A percentile compares a stretch with the other conserved stretches of the same genome.
These are phyloP conservation scores for Romanogobio albipinnatus DNA, from an alignment of 2,113 vertebrate species.

Conservation along the genomic window DNA sequence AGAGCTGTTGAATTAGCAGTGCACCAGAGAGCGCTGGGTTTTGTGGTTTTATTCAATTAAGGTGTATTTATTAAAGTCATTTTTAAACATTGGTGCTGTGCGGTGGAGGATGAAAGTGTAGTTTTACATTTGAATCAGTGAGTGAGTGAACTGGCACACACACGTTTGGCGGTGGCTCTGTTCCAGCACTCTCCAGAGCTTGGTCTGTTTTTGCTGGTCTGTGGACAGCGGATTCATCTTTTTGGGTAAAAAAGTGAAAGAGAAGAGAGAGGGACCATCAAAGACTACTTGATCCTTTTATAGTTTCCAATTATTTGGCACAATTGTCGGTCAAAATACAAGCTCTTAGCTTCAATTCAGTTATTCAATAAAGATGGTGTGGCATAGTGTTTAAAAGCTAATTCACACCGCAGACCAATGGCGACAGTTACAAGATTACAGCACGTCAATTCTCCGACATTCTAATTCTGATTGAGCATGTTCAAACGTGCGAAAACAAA, in stretches of 20 bases:
- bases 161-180: background rate
- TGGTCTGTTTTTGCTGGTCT: conserved; percentile 67
- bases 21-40: conserved; percentile 27
- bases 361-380: background rate
- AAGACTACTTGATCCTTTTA: background rate
- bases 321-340: conserved; percentile 34
- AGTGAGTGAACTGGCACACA: conserved; percentile 8
- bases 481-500: too few species aligned
- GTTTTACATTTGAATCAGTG: conserved; percentile 16
- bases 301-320: background rate
- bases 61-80: conserved; percentile 67
- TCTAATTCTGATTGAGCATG: too few species aligned
- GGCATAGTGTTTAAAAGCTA: too few species aligned
- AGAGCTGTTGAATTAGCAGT: conserved; percentile 40
- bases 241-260: background rate
- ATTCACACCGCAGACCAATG: too few species aligned
- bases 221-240: conserved; percentile 45
- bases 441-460: too few species aligned
- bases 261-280: background rate
- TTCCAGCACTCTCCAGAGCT: conserved; percentile 19
- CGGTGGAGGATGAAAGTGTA: conserved; percentile 2
- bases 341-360: background rate
- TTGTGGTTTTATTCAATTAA: conserved; percentile 67
- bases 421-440: too few species aligned
- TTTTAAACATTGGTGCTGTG: conserved; percentile 65